Base-by-base conservation (phyloP, 2,888 invertebrate species). In the Tipula lateralis region DNA sequence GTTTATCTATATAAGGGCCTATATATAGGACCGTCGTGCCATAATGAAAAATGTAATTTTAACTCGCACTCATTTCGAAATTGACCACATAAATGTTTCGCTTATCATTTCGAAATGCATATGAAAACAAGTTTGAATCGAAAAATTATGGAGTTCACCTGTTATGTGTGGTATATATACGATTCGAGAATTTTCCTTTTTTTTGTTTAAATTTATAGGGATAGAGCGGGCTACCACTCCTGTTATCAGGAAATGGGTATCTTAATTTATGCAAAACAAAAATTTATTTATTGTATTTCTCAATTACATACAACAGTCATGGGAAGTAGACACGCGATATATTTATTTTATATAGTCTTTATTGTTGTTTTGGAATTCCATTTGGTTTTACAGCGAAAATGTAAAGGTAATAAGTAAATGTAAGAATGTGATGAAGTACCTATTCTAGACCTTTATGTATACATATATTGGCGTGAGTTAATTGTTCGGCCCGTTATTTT, bases 271-370 rank as follows among this genome's bases (percentile, higher is more conserved):
- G 66, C 24, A 66, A 66, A 44, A 44, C 66, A 66, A 66, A 24
- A 66, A 24, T 66, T 66, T 66, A 66, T 66, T 66, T 66, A 66
- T 66, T 24, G 66, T 66, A 66, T 66, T 66, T 66, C 66, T 66
- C 66, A 66, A 66, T 66, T 66, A 66, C 66, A 66, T 66, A 66
- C 24, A 9, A 66, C 66, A 66, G 66, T 66, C 66, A 66, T 66
- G 66, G 66, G 66, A 66, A 66, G 66, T 24, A 66, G 66, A 9
- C 66, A 66, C 66, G 66, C 66, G 66, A 66, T 66, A 66, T n/a
- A n/a, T 66, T 24, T 66, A 16, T 44, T 66, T 66, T 24, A 66
- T 66, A 24, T 66, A 24, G 66, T 66, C 66, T 66, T 66, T 24
- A 66, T 66, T 66, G 24, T 24, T 66, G 24, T 24, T 66, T 19